phyloP scores from a whole-genome alignment of 2,113 vertebrate species.

The Vulpes lagopus region DNA sequence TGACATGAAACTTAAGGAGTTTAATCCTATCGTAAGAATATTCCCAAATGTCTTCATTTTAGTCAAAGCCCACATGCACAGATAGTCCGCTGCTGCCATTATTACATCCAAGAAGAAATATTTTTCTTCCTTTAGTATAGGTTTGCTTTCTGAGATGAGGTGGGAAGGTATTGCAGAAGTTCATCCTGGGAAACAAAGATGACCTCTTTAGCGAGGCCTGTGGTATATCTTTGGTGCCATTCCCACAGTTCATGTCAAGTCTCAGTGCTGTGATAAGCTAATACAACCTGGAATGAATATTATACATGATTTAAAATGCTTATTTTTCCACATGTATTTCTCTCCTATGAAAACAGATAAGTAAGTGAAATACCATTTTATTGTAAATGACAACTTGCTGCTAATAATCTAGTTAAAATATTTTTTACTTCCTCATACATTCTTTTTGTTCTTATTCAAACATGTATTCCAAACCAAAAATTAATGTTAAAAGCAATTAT shows the following conservation, averaged over 20 bases:
- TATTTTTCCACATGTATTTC: neutral
- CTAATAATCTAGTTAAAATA: neutral
- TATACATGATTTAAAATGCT: neutral
- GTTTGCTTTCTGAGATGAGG: neutral
- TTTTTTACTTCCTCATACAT: neutral
- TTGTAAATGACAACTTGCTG: conserved; percentile 1
- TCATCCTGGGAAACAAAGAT: neutral
- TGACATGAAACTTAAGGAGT: neutral
- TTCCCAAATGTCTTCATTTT: neutral
- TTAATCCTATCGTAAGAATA: neutral
- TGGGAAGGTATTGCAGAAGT: neutral
- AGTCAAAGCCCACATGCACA: neutral
- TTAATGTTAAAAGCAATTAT: neutral
- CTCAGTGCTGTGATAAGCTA: neutral
- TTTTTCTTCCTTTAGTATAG: neutral
- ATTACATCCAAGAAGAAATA: neutral
- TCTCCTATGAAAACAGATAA: neutral
- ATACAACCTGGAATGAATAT: neutral
- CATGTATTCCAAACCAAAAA: conserved; percentile 15
- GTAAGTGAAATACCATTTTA: neutral
- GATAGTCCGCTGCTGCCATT: neutral
- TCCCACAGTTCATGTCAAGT: neutral
- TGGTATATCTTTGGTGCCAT: neutral
- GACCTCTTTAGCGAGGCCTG: neutral
- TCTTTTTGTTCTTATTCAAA: conserved; percentile 13